These are phyloP conservation scores for Papilio polytes DNA, from an alignment of 1,140 invertebrate genomes.

Conservation along the genomic window DNA sequence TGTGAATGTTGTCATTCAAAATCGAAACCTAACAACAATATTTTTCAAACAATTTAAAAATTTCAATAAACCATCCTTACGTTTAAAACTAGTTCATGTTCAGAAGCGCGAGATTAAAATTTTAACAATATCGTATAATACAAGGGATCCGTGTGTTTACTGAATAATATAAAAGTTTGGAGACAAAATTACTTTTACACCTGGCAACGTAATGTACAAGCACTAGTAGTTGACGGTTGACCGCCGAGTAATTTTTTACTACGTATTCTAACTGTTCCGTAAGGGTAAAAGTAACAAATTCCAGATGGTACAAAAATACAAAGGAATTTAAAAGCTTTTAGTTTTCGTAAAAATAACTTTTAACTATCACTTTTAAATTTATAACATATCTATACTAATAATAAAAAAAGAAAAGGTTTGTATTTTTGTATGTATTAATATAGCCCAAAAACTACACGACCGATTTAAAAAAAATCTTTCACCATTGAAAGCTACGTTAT, in stretches of 20 bases:
- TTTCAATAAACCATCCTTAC: not conserved
- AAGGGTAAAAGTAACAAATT: slow-evolving; percentile 22
- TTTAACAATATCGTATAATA: not conserved
- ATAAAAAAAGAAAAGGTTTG: too few relatives aligned
- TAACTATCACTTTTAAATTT: not conserved
- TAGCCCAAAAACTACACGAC: too few relatives aligned
- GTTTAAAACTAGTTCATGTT: not conserved
- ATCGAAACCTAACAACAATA: too few relatives aligned
- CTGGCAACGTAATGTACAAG: slow-evolving; percentile 1
- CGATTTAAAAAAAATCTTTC: too few relatives aligned
- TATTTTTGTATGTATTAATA: too few relatives aligned
- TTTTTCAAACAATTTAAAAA: not conserved
- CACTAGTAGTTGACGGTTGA: slow-evolving; percentile 22
- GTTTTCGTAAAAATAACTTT: too few relatives aligned
- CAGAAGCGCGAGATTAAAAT: not conserved
- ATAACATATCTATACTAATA: too few relatives aligned
- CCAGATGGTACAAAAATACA: not conserved
- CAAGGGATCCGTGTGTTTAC: not conserved
- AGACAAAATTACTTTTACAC: slow-evolving; percentile 35
- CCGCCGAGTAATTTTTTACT: not conserved
- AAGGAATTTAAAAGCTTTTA: not conserved
- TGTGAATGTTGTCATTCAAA: too few relatives aligned
- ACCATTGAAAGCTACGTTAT: too few relatives aligned
- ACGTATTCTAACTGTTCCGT: not conserved
- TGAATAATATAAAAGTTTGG: slow-evolving; percentile 30